Conservation (phyloP, 2,113 vertebrate species). For the Lepus europaeus region DNA sequence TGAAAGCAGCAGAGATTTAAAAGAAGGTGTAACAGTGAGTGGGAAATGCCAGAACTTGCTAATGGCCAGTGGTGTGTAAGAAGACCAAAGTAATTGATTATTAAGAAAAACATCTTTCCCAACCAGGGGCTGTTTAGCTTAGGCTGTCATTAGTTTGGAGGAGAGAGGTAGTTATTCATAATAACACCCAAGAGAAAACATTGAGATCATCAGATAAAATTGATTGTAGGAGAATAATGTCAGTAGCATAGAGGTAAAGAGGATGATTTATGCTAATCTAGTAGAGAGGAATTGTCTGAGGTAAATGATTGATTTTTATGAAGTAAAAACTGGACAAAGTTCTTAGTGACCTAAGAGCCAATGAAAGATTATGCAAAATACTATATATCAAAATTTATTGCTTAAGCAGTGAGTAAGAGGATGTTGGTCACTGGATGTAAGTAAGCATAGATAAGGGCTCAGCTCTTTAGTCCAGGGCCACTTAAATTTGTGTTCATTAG, state of each 20-base stretch:
- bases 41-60: slow-evolving; percentile 48
- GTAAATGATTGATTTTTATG: slow-evolving; percentile 78
- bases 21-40: slow-evolving; percentile 41
- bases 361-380: slow-evolving; percentile 62
- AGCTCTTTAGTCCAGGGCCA: slow-evolving; percentile 24
- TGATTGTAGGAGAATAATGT: slow-evolving; percentile 61
- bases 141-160: slow-evolving; percentile 35
- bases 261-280: slow-evolving; percentile 50
- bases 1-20: background rate
- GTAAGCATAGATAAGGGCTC: slow-evolving; percentile 24
- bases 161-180: slow-evolving; percentile 40
- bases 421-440: background rate
- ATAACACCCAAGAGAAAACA: slow-evolving; percentile 61
- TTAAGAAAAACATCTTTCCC: slow-evolving; percentile 59
- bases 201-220: slow-evolving; percentile 69
- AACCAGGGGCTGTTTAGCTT: slow-evolving; percentile 46
- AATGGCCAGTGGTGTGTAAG: background rate
- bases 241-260: background rate
- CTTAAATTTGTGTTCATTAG: slow-evolving; percentile 59
- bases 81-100: slow-evolving; percentile 60
- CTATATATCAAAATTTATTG: slow-evolving; percentile 47
- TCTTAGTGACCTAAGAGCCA: slow-evolving; percentile 71
- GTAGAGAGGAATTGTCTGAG: slow-evolving; percentile 63
- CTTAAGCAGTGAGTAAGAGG: slow-evolving; percentile 44
- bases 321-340: slow-evolving; percentile 66